Evolutionary conservation across 2,113 vertebrate species (phyloP).

Genomic region (Xiphophorus maculatus): DNA sequence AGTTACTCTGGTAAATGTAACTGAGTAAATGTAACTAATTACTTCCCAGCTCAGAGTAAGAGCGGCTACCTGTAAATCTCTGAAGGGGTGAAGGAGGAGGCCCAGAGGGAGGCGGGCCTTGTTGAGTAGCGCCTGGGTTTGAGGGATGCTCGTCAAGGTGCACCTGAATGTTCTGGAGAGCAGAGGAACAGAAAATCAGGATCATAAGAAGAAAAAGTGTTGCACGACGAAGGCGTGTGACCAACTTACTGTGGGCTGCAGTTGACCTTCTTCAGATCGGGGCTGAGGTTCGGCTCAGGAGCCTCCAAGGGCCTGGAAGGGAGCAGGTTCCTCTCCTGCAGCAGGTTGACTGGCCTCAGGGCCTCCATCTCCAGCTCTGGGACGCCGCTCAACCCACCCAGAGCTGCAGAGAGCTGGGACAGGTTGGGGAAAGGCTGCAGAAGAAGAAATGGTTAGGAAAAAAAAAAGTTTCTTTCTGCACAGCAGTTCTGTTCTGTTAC

Average conservation of each 20-base stretch:
- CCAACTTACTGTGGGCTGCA: slow-evolving; percentile 92
- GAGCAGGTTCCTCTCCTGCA: slow-evolving; percentile 91
- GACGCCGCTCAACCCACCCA: slow-evolving; percentile 90
- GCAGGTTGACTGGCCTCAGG: slow-evolving; percentile 90
- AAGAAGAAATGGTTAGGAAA: neutral
- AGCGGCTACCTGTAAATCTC: slow-evolving; percentile 88
- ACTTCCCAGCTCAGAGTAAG: neutral
- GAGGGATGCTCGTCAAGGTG: slow-evolving; percentile 92
- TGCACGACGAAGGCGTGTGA: neutral
- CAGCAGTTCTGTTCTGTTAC: slow-evolving; percentile 20
- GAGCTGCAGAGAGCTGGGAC: slow-evolving; percentile 88
- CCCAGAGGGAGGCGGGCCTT: slow-evolving; percentile 97
- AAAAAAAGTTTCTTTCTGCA: neutral
- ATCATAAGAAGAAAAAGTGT: neutral
- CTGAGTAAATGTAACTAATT: too few relatives aligned
- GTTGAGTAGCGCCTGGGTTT: slow-evolving; percentile 93
- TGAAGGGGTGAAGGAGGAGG: slow-evolving; percentile 94
- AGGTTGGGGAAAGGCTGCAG: slow-evolving; percentile 86
- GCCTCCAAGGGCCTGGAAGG: slow-evolving; percentile 83
- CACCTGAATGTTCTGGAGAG: slow-evolving; percentile 90
- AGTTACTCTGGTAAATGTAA: too few relatives aligned
- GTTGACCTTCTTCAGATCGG: slow-evolving; percentile 92
- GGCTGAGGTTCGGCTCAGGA: slow-evolving; percentile 91
- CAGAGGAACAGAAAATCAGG: neutral
- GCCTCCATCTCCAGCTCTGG: slow-evolving; percentile 91